Evolutionary conservation across 30 jellyfish, hydroid and myxozoan species (phyloP).

Genomic region (Turritopsis dohrnii): DNA sequence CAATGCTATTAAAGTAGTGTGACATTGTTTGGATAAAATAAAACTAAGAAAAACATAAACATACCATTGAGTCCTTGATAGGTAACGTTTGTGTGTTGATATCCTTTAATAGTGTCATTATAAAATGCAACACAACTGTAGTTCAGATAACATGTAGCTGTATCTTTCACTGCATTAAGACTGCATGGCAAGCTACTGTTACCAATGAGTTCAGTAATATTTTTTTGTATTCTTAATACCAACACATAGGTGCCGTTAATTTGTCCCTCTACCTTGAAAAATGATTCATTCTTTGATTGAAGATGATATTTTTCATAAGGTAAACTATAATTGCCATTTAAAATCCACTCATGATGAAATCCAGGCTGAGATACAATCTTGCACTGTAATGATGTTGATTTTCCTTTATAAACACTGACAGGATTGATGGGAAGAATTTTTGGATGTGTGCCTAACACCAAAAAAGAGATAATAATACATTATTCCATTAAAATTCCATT

Average conservation of each 20-base stretch:
- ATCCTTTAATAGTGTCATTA: neutral
- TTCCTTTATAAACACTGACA: neutral
- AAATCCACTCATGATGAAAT: neutral
- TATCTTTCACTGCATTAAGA: neutral
- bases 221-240: neutral
- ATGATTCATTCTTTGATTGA: no score
- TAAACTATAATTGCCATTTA: no score
- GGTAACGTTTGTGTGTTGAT: neutral
- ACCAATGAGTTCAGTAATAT: neutral
- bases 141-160: neutral
- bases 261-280: neutral
- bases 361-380: neutral
- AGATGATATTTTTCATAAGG: no score
- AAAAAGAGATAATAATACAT: neutral
- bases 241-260: neutral
- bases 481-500: no score
- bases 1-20: no score
- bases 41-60: neutral
- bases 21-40: no score
- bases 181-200: neutral
- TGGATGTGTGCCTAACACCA: neutral
- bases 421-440: neutral
- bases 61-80: neutral
- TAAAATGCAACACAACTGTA: neutral
- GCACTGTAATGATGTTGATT: neutral